These are phyloP conservation scores for Notodonta ziczac DNA, from an alignment of 2,888 invertebrate genomes.

Conservation along the genomic window DNA sequence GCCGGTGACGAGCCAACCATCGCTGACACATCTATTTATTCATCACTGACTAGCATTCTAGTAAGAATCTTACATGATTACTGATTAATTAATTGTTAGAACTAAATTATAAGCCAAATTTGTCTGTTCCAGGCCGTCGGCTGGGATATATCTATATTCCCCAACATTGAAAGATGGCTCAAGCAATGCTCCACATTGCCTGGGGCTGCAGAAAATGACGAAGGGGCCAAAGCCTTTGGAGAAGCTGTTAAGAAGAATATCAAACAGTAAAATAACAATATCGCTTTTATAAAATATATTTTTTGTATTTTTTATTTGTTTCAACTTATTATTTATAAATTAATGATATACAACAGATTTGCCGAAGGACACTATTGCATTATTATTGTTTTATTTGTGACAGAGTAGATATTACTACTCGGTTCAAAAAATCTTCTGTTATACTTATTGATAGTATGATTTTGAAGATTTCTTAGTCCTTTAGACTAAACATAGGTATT, in stretches of 20 bases:
- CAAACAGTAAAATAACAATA: constrained; percentile 37
- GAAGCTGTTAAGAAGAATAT: constrained; percentile 83
- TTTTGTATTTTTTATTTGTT: constrained; percentile 32
- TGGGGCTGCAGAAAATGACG: constrained; percentile 84
- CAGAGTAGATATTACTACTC: too few relatives aligned
- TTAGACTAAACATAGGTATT: constrained; percentile 2
- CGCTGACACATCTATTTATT: constrained; percentile 86
- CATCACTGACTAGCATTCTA: constrained; percentile 82
- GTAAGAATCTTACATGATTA: constrained; percentile 59
- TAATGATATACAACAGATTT: constrained; percentile 20
- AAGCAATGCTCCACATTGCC: constrained; percentile 84
- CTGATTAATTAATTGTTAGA: background rate
- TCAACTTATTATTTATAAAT: constrained; percentile 26
- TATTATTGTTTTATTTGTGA: background rate
- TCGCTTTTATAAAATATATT: constrained; percentile 36
- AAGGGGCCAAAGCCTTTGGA: constrained; percentile 84
- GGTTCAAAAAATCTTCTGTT: too few relatives aligned
- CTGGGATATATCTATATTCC: constrained; percentile 83
- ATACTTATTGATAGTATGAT: too few relatives aligned
- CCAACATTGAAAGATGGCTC: constrained; percentile 85
- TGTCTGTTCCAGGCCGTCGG: constrained; percentile 80
- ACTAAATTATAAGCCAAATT: constrained; percentile 8
- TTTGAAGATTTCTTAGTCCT: background rate
- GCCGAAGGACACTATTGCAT: background rate
- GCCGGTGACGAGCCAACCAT: constrained; percentile 86